A percentile compares a stretch with the other conserved stretches of the same genome.
Evolutionary conservation across 2,113 vertebrate species (phyloP).

Genomic region (Catharus bicknelli): DNA sequence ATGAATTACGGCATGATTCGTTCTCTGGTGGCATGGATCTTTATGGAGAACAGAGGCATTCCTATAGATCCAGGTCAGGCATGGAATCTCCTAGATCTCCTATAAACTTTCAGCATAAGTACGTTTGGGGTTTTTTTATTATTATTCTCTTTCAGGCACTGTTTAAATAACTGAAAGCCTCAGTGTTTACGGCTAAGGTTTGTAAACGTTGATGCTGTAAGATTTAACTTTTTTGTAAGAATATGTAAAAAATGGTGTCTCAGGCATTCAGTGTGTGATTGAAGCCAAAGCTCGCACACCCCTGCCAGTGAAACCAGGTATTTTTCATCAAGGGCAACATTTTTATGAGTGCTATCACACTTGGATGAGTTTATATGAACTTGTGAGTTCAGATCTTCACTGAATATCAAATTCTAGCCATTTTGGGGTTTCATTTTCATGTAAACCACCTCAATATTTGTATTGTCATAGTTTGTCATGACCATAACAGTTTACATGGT

Average conservation of each 20-base stretch:
- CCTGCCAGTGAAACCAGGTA: background rate
- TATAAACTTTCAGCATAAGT: constrained; percentile 82
- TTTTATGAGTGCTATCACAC: background rate
- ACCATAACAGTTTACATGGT: background rate
- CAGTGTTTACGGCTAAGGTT: background rate
- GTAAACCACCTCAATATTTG: background rate
- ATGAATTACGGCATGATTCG: constrained; percentile 80
- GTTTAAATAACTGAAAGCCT: background rate
- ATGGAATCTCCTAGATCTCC: constrained; percentile 84
- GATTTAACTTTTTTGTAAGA: background rate
- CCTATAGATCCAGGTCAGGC: constrained; percentile 81
- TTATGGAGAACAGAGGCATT: constrained; percentile 81
- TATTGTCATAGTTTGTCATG: background rate
- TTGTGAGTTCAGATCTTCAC: background rate
- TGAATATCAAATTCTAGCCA: background rate
- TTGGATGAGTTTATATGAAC: background rate
- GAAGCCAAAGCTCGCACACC: background rate
- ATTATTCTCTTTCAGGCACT: background rate
- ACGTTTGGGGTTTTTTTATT: background rate
- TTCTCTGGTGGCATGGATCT: constrained; percentile 80
- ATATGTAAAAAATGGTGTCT: background rate
- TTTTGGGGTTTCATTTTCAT: background rate
- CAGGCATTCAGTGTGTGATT: background rate
- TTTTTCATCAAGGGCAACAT: background rate
- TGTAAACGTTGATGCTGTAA: background rate